Evolutionary conservation across 2,797 vertebrate species (phyloP).

Genomic region (Cossypha dichroa): DNA sequence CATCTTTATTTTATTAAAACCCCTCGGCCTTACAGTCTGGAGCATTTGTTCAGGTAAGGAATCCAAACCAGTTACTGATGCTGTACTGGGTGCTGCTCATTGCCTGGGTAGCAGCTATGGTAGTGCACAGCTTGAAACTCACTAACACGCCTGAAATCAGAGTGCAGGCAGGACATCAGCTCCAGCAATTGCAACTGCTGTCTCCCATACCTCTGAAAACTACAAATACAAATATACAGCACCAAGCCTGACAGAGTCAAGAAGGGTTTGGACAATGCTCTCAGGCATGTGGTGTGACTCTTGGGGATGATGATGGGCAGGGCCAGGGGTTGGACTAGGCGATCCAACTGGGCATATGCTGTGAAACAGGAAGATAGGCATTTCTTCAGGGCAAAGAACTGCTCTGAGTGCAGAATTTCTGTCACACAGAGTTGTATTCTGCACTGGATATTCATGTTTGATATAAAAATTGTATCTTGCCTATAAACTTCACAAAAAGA

Average conservation of each 20-base stretch:
- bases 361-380: neutral
- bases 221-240: neutral
- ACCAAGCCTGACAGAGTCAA: neutral
- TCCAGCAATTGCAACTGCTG: neutral
- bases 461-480: neutral
- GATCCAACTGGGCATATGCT: neutral
- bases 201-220: neutral
- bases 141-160: fast-evolving
- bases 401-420: neutral
- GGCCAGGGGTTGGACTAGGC: fast-evolving
- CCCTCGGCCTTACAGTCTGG: fast-evolving
- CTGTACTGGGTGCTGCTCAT: neutral
- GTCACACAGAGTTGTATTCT: neutral
- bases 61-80: neutral
- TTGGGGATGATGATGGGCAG: neutral
- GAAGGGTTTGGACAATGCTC: neutral
- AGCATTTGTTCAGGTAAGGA: neutral
- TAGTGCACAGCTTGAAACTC: neutral
- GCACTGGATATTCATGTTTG: neutral
- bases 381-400: neutral
- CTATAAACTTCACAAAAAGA: neutral
- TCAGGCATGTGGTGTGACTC: neutral
- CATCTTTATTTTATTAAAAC: neutral
- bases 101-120: neutral
- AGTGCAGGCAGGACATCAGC: neutral